Evolutionary conservation across 2,113 vertebrate species (phyloP).

Genomic region (Xenotilapia longispinis): DNA sequence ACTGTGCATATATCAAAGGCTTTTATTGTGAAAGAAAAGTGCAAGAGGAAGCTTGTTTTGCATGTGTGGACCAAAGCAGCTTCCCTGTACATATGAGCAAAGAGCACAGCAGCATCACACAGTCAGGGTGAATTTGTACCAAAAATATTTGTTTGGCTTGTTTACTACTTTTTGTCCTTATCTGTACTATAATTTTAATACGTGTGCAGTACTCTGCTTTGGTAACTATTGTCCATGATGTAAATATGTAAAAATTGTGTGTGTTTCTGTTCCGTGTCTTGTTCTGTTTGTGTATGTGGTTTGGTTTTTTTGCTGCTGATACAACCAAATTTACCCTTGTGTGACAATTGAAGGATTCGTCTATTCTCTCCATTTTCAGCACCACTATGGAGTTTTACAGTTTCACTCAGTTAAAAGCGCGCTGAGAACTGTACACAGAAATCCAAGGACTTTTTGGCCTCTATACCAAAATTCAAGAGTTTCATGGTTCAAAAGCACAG

Average conservation of each 20-base stretch:
- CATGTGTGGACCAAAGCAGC: neutral
- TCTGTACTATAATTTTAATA: rapidly evolving
- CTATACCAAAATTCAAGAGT: neutral
- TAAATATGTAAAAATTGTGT: neutral
- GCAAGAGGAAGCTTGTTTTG: neutral
- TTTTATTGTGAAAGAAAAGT: neutral
- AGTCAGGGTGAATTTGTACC: rapidly evolving
- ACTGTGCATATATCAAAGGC: neutral
- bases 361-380: neutral
- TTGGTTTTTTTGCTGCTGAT: rapidly evolving
- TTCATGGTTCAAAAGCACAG: neutral
- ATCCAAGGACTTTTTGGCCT: neutral
- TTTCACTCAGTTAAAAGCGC: neutral
- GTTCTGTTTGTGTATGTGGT: neutral
- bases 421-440: rapidly evolving
- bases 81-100: neutral
- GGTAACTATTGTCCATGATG: neutral
- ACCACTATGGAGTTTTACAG: neutral
- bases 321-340: neutral
- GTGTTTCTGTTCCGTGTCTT: neutral
- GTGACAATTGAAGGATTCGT: neutral
- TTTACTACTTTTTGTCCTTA: neutral
- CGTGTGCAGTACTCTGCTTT: rapidly evolving
- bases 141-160: neutral
- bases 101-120: neutral